Percentiles rank a stretch among this genome's conserved stretches.
These are phyloP conservation scores for Knipowitschia caucasica DNA, from an alignment of 2,797 vertebrate species.

Conservation along the genomic window DNA sequence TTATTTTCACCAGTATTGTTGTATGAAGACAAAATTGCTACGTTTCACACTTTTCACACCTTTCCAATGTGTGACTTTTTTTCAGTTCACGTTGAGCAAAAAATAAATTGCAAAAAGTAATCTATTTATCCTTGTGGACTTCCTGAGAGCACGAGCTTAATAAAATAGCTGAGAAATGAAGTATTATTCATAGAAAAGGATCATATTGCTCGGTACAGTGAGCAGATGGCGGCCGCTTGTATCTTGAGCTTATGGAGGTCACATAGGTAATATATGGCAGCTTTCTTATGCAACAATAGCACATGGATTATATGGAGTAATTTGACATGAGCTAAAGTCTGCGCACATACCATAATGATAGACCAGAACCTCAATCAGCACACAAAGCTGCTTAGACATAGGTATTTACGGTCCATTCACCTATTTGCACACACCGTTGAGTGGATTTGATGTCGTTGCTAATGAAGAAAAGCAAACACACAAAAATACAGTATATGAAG, in stretches of 20 bases:
- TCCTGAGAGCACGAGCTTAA: not conserved
- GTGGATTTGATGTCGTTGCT: not conserved
- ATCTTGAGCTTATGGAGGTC: constrained; percentile 24
- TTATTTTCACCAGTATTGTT: no score
- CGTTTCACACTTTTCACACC: no score
- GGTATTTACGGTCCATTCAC: not conserved
- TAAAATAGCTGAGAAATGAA: constrained; percentile 2
- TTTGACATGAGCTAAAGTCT: constrained; percentile 16
- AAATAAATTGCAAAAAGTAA: no score
- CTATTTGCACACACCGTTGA: not conserved
- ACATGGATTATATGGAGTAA: constrained; percentile 36
- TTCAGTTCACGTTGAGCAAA: no score
- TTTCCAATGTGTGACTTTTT: no score
- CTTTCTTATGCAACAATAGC: constrained; percentile 33
- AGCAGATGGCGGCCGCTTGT: constrained; percentile 41
- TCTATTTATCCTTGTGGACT: no score
- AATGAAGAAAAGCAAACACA: no score
- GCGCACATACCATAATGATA: constrained; percentile 8
- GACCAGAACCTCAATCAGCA: constrained; percentile 9
- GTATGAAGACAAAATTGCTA: no score
- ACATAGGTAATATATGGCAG: constrained; percentile 16
- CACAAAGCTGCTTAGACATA: constrained; percentile 24
- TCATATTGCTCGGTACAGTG: constrained; percentile 17
- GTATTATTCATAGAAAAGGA: constrained; percentile 4
- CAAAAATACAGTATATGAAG: no score